phyloP scores from a whole-genome alignment of 2,797 vertebrate genomes.

The Malurus leucopterus region DNA sequence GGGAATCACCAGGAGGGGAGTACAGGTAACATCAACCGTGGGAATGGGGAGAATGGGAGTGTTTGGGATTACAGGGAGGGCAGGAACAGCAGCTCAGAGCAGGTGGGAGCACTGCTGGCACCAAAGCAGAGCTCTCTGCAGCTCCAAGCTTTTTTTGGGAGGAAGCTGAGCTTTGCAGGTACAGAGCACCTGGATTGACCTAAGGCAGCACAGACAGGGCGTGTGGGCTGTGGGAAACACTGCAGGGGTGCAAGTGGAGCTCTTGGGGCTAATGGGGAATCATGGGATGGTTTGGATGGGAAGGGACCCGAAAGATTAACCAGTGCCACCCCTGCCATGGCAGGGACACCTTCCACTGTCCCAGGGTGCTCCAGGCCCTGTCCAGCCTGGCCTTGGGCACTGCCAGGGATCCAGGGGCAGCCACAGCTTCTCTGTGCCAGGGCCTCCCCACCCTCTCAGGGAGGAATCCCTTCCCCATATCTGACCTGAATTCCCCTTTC shows the following conservation, averaged over 20 bases:
- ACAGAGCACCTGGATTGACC: not conserved
- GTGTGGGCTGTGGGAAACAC: fast-evolving
- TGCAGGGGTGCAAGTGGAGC: not conserved
- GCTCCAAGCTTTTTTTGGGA: not conserved
- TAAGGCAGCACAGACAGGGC: not conserved
- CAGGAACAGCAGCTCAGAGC: fast-evolving
- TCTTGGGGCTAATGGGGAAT: not conserved
- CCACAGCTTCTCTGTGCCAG: not conserved
- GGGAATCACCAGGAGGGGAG: not conserved
- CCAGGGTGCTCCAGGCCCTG: fast-evolving
- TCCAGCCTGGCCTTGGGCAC: not conserved
- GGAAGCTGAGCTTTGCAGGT: not conserved
- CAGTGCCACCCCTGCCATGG: fast-evolving
- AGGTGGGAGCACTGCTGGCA: not conserved
- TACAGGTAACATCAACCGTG: not conserved
- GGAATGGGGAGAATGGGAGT: not conserved
- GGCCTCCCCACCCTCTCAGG: not conserved
- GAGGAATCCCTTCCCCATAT: not conserved
- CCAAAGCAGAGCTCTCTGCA: not conserved
- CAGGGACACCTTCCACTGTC: not conserved
- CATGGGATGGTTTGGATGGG: not conserved
- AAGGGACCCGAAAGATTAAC: not conserved
- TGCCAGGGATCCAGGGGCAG: not conserved
- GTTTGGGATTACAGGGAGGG: not conserved
- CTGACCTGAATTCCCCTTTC: not conserved